Percentiles rank a stretch among this genome's conserved stretches.
Evolutionary conservation across 2,113 vertebrate genomes (phyloP).

Genomic region (Aix galericulata): DNA sequence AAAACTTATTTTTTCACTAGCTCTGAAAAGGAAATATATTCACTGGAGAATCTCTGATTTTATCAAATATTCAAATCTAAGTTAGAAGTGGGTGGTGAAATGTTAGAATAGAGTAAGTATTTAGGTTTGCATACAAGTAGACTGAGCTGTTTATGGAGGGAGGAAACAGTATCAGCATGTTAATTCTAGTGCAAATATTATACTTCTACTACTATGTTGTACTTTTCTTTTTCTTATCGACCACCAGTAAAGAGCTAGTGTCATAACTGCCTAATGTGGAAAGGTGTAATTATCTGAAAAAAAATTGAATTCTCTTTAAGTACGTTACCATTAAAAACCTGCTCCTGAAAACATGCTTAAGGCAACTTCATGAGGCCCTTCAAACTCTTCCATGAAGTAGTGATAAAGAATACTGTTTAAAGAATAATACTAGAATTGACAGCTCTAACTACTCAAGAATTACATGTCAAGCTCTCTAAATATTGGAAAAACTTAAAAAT

Average conservation of each 20-base stretch:
- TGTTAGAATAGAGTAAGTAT: conserved; percentile 14
- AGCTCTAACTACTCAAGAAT: background rate
- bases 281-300: background rate
- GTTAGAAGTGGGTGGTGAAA: conserved; percentile 28
- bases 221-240: background rate
- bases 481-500: background rate
- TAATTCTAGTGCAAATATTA: background rate
- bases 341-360: background rate
- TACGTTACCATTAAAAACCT: background rate
- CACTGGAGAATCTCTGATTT: conserved; percentile 12
- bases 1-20: conserved; percentile 17
- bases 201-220: background rate
- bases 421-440: background rate
- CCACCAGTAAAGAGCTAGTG: background rate
- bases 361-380: background rate
- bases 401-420: background rate
- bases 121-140: background rate
- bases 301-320: background rate
- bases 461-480: background rate
- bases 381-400: background rate
- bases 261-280: background rate
- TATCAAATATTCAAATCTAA: conserved; percentile 39
- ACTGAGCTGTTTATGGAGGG: background rate
- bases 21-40: conserved; percentile 39
- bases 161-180: background rate